A percentile compares a stretch with the other conserved stretches of the same genome.
phyloP scores from a whole-genome alignment of 1,140 invertebrate species.

The Drosophila santomea region DNA sequence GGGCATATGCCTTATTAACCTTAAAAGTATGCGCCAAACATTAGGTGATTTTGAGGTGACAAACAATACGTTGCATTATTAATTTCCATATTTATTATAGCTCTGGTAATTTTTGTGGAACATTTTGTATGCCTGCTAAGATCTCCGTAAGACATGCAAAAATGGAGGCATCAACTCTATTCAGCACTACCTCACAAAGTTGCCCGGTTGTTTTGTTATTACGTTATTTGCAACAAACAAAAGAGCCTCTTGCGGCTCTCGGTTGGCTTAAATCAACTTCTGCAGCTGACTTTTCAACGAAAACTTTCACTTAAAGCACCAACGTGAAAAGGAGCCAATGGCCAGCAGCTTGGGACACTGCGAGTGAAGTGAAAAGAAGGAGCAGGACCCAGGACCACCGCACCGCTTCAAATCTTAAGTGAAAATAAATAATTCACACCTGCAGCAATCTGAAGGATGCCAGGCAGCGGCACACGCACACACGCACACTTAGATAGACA shows the following conservation, averaged over 20 bases:
- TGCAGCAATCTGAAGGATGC: conserved; percentile 65
- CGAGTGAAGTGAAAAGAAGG: not conserved
- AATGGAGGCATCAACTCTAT: not conserved
- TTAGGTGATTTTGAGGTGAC: too few species aligned
- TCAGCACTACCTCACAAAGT: conserved; percentile 7
- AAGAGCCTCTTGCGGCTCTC: conserved; percentile 38
- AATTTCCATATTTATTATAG: too few species aligned
- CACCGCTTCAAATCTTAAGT: conserved; percentile 72
- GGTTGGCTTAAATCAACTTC: conserved; percentile 71
- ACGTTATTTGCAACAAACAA: conserved; percentile 81
- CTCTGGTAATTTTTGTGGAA: not conserved
- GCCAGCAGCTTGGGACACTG: conserved; percentile 7
- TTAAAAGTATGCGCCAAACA: too few species aligned
- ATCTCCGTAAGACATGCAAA: too few species aligned
- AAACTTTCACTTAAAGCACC: conserved; percentile 70
- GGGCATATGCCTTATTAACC: too few species aligned
- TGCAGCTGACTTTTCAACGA: conserved; percentile 76
- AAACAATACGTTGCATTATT: too few species aligned
- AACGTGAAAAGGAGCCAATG: conserved; percentile 27
- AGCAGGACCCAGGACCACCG: conserved; percentile 4
- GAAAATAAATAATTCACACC: conserved; percentile 84
- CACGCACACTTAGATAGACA: conserved; percentile 45
- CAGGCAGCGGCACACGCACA: conserved; percentile 9
- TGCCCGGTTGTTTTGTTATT: conserved; percentile 44
- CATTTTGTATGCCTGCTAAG: not conserved